A percentile compares a stretch with the other conserved stretches of the same genome.
These are phyloP conservation scores for Pharmacophagus antenor DNA, from an alignment of 2,888 invertebrate genomes.

Conservation along the genomic window DNA sequence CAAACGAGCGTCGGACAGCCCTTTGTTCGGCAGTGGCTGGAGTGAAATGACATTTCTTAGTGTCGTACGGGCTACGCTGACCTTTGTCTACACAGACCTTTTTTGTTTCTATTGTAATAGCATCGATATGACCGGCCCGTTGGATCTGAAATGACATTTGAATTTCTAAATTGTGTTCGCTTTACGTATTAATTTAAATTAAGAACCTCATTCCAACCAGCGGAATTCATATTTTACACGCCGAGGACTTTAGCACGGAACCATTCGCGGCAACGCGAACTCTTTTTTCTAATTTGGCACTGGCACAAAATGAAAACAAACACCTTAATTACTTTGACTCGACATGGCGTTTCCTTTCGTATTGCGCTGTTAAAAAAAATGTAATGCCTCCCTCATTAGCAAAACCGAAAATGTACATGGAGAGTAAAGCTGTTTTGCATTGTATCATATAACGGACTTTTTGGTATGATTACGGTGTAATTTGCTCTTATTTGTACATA, in stretches of 20 bases:
- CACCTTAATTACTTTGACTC: constrained; percentile 69
- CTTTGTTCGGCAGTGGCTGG: background rate
- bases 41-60: background rate
- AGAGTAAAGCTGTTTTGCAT: constrained; percentile 23
- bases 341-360: constrained; percentile 52
- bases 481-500: constrained; percentile 8
- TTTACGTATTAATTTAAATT: background rate
- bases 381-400: constrained; percentile 35
- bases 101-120: background rate
- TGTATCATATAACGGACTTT: constrained; percentile 22
- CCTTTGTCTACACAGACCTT: background rate
- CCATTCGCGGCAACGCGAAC: constrained; percentile 61
- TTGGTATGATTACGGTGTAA: constrained; percentile 23
- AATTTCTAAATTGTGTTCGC: background rate
- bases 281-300: constrained; percentile 67
- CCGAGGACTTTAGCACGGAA: background rate
- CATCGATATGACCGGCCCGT: no score
- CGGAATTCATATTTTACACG: background rate
- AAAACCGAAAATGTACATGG: constrained; percentile 27
- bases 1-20: background rate
- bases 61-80: background rate
- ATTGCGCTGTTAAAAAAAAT: constrained; percentile 26
- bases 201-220: background rate
- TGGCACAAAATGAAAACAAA: constrained; percentile 59
- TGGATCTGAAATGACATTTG: no score